Percentiles rank a stretch among this genome's conserved stretches.
Conservation (phyloP, 2,888 invertebrate species). For the Polymixis flavicincta region DNA sequence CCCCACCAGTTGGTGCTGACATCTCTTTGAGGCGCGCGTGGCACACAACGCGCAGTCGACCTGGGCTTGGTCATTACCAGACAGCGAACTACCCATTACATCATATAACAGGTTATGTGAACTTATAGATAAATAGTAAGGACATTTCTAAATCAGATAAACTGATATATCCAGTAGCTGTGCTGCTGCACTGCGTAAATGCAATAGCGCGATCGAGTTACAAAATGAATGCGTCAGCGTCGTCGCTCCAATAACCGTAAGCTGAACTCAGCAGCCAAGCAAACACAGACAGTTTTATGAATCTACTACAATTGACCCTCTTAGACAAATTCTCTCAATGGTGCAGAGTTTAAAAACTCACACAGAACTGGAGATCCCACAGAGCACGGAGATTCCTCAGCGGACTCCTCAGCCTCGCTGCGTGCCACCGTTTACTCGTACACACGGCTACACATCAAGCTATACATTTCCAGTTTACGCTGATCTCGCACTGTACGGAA, state of each 20-base stretch:
- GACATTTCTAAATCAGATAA: slow-evolving; percentile 21
- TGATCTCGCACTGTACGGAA: no score
- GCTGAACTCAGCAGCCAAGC: slow-evolving; percentile 24
- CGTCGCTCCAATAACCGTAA: slow-evolving; percentile 30
- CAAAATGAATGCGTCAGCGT: slow-evolving; percentile 38
- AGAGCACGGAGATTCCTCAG: not conserved
- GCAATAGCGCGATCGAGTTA: slow-evolving; percentile 24
- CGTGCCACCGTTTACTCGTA: not conserved
- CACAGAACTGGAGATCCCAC: not conserved
- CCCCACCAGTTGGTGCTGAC: no score
- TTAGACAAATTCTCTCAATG: slow-evolving; percentile 1
- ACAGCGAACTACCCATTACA: no score
- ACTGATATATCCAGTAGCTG: slow-evolving; percentile 5
- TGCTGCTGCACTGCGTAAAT: slow-evolving; percentile 30
- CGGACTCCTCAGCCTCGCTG: no score
- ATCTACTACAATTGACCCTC: slow-evolving; percentile 13
- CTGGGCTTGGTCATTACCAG: no score
- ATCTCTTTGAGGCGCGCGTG: no score
- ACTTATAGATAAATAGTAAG: not conserved
- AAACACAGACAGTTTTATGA: slow-evolving; percentile 21
- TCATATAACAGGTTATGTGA: not conserved
- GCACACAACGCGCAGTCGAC: no score
- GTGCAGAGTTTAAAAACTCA: slow-evolving; percentile 1
- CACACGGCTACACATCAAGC: no score
- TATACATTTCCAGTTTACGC: no score